Conservation (phyloP, 1,140 invertebrate genomes). For the Drosophila obscura region DNA sequence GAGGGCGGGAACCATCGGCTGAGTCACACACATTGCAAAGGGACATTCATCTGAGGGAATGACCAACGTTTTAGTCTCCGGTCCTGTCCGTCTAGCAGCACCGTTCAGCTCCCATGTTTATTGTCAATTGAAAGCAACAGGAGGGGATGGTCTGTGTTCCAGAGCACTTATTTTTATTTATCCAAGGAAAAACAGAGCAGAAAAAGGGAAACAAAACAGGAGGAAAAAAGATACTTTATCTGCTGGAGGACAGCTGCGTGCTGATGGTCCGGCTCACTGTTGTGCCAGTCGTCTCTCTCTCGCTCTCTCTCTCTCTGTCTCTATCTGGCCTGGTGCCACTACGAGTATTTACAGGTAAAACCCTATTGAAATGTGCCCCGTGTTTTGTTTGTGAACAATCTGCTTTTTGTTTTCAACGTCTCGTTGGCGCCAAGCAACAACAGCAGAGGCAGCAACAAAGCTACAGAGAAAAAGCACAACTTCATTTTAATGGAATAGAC, state of each 20-base stretch:
- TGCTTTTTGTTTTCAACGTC: constrained; percentile 80
- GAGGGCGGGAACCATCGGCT: constrained; percentile 16
- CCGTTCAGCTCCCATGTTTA: constrained; percentile 54
- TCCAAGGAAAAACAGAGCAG: constrained; percentile 28
- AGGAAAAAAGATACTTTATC: constrained; percentile 70
- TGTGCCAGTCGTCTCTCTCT: constrained; percentile 30
- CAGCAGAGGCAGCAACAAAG: constrained; percentile 14
- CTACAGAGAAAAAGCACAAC: constrained; percentile 36
- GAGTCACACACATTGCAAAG: constrained; percentile 37
- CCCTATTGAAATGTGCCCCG: constrained; percentile 75
- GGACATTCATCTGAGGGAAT: constrained; percentile 51
- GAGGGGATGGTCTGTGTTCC: constrained; percentile 14
- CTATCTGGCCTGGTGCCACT: constrained; percentile 29
- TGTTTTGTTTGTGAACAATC: constrained; percentile 79
- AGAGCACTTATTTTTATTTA: constrained; percentile 69
- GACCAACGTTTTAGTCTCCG: constrained; percentile 38
- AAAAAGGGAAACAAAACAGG: constrained; percentile 14
- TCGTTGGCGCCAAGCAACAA: constrained; percentile 65
- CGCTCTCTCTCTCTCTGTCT: not conserved
- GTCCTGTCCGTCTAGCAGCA: constrained; percentile 40
- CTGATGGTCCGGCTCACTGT: constrained; percentile 26
- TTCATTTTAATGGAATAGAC: constrained; percentile 74
- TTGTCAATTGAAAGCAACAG: constrained; percentile 59
- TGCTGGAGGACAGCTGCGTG: constrained; percentile 42
- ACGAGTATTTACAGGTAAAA: constrained; percentile 73